Evolutionary conservation across 2,113 vertebrate genomes (phyloP).

Genomic region (Prolemur simus): DNA sequence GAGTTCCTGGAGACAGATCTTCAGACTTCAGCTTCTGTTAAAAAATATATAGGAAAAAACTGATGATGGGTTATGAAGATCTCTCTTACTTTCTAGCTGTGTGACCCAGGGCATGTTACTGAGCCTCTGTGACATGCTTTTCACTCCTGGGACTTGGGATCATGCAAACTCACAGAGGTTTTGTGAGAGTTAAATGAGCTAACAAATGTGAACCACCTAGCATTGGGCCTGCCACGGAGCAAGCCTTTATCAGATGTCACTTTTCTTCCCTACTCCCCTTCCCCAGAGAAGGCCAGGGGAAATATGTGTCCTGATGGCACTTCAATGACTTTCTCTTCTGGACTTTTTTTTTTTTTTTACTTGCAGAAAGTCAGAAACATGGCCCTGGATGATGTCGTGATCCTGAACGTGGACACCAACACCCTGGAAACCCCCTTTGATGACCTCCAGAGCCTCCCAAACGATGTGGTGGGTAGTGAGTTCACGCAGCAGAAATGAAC

Average conservation of each 20-base stretch:
- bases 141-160: background rate
- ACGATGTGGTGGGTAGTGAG: conserved; percentile 91
- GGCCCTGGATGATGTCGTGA: conserved; percentile 90
- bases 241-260: background rate
- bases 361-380: conserved; percentile 93
- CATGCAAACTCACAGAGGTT: background rate
- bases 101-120: background rate
- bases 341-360: background rate
- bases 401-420: conserved; percentile 98
- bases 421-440: conserved; percentile 96
- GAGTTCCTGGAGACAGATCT: background rate
- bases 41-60: background rate
- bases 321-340: conserved; percentile 35
- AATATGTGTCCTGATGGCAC: background rate
- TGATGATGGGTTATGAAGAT: background rate
- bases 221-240: background rate
- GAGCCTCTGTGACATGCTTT: background rate
- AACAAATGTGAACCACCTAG: background rate
- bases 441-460: conserved; percentile 96
- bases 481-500: background rate
- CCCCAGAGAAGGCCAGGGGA: background rate
- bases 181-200: background rate
- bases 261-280: background rate
- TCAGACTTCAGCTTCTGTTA: background rate
- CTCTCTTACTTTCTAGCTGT: background rate